Evolutionary conservation across 2,797 vertebrate species (phyloP).

Genomic region (Gallinago stenura): DNA sequence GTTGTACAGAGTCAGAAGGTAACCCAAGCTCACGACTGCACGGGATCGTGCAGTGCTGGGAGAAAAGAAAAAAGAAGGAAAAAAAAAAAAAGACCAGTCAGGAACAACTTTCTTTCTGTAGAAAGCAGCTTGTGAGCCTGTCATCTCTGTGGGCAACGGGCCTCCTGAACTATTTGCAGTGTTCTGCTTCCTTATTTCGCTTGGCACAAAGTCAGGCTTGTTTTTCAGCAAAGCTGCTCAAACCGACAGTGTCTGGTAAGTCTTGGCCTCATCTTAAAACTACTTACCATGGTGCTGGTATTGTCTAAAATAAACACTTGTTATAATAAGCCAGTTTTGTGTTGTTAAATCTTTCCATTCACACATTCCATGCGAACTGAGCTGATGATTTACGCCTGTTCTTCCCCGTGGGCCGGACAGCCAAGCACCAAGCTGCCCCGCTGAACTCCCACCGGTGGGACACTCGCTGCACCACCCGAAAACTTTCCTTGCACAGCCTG

Average conservation of each 20-base stretch:
- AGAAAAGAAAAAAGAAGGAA: neutral
- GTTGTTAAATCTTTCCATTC: neutral
- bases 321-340: neutral
- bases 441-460: neutral
- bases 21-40: neutral
- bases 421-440: neutral
- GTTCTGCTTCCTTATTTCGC: constrained; percentile 62
- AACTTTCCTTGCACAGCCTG: neutral
- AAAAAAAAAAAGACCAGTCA: neutral
- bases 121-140: constrained; percentile 12
- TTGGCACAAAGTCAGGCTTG: constrained; percentile 64
- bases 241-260: neutral
- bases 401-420: neutral
- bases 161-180: constrained; percentile 61
- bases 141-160: neutral
- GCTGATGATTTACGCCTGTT: neutral
- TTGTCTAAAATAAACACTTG: neutral
- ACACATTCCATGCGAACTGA: neutral
- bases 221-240: constrained; percentile 62
- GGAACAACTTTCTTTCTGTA: neutral
- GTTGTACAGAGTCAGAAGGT: neutral
- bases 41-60: neutral
- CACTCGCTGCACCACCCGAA: neutral
- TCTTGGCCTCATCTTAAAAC: constrained; percentile 3
- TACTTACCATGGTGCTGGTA: neutral